Evolutionary conservation across 2,113 vertebrate species (phyloP), one percentile per base, ranked within the genome.

Genomic region (Struthio camelus): DNA sequence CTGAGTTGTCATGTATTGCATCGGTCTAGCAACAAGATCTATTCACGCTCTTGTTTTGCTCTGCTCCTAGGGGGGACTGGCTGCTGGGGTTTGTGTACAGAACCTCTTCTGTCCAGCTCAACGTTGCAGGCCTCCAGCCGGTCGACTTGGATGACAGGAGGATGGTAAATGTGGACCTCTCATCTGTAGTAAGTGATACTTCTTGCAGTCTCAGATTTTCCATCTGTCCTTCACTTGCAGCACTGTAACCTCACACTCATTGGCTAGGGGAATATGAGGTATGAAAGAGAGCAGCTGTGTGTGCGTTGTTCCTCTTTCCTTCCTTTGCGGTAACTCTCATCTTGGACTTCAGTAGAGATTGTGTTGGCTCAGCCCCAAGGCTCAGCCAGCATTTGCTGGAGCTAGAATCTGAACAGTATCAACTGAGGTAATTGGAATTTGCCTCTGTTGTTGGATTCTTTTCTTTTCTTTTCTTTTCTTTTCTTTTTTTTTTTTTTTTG

Each of bases 71-170:
- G 96, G 99, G 99, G 5, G 99, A 99, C 96, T 99, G 99, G 99
- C 98, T 99, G 64, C 98, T 99, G 96, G 96, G 99, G 22, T 99
- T 98, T 81, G 98, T 99, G n/a, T 99, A 99, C 97, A 98, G 99
- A 90, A 98, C 99, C 13, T 99, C 99, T 19, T 98, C 99, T 4
- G 99, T 97, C 89, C 98, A 99, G 94, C 91, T 99, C 65, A 99
- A 70, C 0, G 99, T 99, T 2, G 99, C 99, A 7, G 99, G 99
- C 66, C 98, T 99, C 44, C 99, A 99, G 97, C 99, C 99, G 18
- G 98, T 99, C 4, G 94, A 89, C 92, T 95, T 99, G 88, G 98
- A 98, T 48, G 98, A 99, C 96, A 98, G 98, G 46, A 98, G 98
- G 79, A 98, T 99, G 97, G 98, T 99, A 81, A 99, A 99, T 22